Conservation (phyloP, 1,140 invertebrate species). For the Drosophila ironensis region DNA sequence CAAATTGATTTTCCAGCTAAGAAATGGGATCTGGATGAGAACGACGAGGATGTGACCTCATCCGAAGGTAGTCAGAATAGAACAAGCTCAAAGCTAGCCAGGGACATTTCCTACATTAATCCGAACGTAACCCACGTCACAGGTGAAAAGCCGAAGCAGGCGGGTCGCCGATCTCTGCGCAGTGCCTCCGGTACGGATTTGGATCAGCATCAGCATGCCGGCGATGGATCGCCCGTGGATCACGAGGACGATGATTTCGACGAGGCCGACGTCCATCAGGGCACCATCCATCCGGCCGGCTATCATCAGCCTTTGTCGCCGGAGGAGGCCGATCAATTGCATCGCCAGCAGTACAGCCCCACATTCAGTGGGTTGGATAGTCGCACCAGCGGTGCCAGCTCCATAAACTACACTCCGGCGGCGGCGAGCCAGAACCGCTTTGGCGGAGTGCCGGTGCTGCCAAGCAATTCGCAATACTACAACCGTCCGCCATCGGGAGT, state of each 20-base stretch:
- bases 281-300: conserved; percentile 58
- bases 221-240: conserved; percentile 21
- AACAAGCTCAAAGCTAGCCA: conserved; percentile 84
- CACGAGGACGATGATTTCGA: conserved; percentile 77
- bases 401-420: conserved; percentile 70
- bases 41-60: conserved; percentile 85
- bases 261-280: conserved; percentile 57
- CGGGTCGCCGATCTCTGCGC: conserved; percentile 83
- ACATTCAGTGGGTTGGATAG: conserved; percentile 79
- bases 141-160: conserved; percentile 82
- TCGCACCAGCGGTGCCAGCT: conserved; percentile 66
- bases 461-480: conserved; percentile 70
- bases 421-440: conserved; percentile 64
- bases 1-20: conserved; percentile 90
- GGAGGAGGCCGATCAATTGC: conserved; percentile 68
- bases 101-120: conserved; percentile 84
- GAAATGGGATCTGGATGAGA: conserved; percentile 87
- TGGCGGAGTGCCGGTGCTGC: conserved; percentile 75
- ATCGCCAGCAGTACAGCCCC: conserved; percentile 76
- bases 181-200: conserved; percentile 81
- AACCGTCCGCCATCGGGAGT: conserved; percentile 63
- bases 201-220: conserved; percentile 65
- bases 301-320: conserved; percentile 74
- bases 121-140: conserved; percentile 56
- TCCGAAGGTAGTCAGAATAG: conserved; percentile 84